Evolutionary conservation across 1,140 invertebrate species (phyloP), one percentile per base, ranked within the genome.

Genomic region (Drosophila saltans): DNA sequence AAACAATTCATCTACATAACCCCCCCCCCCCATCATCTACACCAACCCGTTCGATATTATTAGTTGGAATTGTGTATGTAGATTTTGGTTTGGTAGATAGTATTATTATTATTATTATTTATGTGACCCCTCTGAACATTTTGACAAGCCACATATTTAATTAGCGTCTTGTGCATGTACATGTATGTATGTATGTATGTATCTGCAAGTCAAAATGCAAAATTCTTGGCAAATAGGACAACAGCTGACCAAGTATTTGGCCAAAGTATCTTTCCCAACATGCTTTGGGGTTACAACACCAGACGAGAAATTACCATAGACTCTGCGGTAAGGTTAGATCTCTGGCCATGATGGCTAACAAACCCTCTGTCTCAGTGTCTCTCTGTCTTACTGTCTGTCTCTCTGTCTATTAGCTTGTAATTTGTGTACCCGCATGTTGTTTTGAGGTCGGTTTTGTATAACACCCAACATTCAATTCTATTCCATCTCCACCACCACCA

Each of bases 231-330:
- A 7, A 24, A 48, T 21, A 9, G 45, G 45, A 52, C 45, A 52
- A 52, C 45, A 52, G 45, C 45, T 52, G 45, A 52, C 45, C 45
- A 52, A 26, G 24, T 52, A 52, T 52, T 52, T 52, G 45, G 45
- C 45, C 45, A 21, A 52, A 26, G 45, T 52, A 52, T 52, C 45
- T 26, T 52, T 52, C 45, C 45, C 16, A 16, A 52, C 45, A 52
- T 52, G 45, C 45, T 52, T 52, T 52, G 45, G 24, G 45, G 45
- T 52, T 52, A 52, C 45, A 52, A 52, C 45, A 52, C 45, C 45
- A 52, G 45, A 52, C 45, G 45, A 52, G 45, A 52, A 52, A 52
- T 52, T 52, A 52, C 45, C 45, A 52, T 52, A 52, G 45, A 52
- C 45, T 52, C 24, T 52, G 45, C 24, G 45, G 45, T 52, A 52